Conservation (phyloP, 2,113 vertebrate species). For the Octodon degus region DNA sequence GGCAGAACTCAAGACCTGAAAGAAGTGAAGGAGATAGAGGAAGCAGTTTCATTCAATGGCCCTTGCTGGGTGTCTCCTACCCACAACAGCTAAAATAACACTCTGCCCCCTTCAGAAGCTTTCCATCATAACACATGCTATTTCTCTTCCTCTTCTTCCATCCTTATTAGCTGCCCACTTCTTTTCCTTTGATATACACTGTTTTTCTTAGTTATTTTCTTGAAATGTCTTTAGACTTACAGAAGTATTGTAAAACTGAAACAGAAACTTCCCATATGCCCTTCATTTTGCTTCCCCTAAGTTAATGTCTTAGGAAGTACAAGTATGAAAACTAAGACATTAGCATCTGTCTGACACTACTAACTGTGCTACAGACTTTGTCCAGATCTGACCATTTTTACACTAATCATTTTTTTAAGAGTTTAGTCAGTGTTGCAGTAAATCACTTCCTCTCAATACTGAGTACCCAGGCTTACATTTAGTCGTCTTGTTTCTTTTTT, state of each 20-base stretch:
- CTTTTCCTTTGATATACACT: background rate
- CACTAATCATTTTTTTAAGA: background rate
- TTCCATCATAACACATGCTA: background rate
- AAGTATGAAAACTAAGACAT: constrained; percentile 45
- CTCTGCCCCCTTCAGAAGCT: background rate
- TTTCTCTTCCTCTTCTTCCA: constrained; percentile 3
- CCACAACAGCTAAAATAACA: background rate
- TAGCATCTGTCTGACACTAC: background rate
- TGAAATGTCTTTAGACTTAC: background rate
- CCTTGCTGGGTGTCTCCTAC: background rate
- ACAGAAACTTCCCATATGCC: background rate
- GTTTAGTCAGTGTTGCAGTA: background rate
- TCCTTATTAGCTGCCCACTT: background rate
- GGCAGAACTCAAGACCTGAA: background rate
- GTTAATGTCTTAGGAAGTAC: background rate
- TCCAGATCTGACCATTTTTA: background rate
- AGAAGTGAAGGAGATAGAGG: background rate
- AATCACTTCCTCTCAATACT: background rate
- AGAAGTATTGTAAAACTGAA: background rate
- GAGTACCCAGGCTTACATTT: background rate
- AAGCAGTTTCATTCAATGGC: background rate
- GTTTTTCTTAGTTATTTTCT: background rate
- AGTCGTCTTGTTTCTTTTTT: background rate
- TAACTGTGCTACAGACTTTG: background rate
- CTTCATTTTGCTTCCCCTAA: background rate